Conservation (phyloP, 2,113 vertebrate species). For the Antennarius striatus region DNA sequence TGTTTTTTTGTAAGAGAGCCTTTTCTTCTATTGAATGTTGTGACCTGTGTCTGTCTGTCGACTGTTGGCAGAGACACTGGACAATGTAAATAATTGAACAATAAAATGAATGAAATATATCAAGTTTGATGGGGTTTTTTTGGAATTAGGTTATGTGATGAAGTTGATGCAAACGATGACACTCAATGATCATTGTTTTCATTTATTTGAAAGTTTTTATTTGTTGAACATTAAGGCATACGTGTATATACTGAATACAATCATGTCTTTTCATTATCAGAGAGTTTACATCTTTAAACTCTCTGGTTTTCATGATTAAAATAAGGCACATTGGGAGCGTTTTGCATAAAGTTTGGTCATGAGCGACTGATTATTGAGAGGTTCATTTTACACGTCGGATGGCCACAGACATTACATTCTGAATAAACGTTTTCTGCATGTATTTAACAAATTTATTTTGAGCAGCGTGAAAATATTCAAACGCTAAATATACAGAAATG, state of each 20-base stretch:
- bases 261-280: slow-evolving; percentile 65
- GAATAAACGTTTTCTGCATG: slow-evolving; percentile 9
- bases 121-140: no score
- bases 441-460: slow-evolving; percentile 34
- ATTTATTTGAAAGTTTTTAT: slow-evolving; percentile 27
- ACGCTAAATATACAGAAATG: slow-evolving; percentile 30
- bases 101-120: slow-evolving; percentile 48
- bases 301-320: slow-evolving; percentile 68
- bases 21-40: slow-evolving; percentile 34
- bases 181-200: background rate
- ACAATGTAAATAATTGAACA: slow-evolving; percentile 79
- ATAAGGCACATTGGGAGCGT: slow-evolving; percentile 68
- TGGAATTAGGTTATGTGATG: background rate
- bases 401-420: slow-evolving; percentile 32
- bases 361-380: slow-evolving; percentile 27
- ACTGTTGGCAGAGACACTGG: slow-evolving; percentile 37
- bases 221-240: slow-evolving; percentile 66
- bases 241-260: slow-evolving; percentile 41
- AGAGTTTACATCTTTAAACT: slow-evolving; percentile 59
- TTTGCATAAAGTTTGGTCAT: slow-evolving; percentile 20
- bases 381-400: slow-evolving; percentile 31
- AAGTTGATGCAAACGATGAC: background rate
- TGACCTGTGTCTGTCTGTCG: slow-evolving; percentile 30
- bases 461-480: slow-evolving; percentile 37
- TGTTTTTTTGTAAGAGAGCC: slow-evolving; percentile 42